Conservation (phyloP, 2,797 vertebrate genomes). For the Agapornis canus region DNA sequence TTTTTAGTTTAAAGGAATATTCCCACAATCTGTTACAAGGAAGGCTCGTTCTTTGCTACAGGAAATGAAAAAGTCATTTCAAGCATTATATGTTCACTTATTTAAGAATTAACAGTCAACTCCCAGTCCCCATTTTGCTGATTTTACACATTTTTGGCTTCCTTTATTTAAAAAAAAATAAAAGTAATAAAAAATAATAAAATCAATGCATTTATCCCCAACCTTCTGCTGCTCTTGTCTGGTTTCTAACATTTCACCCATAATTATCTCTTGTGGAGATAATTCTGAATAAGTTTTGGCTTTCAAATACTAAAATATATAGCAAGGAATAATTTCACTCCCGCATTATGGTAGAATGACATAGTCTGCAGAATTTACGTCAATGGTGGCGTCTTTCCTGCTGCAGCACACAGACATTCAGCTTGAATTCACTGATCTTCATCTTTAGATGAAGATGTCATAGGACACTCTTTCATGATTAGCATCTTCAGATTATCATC, state of each 20-base stretch:
- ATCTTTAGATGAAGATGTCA: not conserved
- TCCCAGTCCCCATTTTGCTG: not conserved
- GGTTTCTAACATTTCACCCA: not conserved
- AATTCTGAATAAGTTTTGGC: not conserved
- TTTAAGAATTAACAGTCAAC: not conserved
- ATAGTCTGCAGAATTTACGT: not conserved
- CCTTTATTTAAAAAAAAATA: not conserved
- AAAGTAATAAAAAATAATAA: not conserved
- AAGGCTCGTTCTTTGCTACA: not conserved
- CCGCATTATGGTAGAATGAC: not conserved
- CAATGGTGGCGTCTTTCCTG: not conserved
- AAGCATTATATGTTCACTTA: not conserved
- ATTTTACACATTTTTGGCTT: not conserved
- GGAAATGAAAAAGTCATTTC: not conserved
- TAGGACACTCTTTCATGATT: not conserved
- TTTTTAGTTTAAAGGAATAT: not conserved
- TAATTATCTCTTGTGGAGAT: not conserved
- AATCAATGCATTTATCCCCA: not conserved
- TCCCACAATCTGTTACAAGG: not conserved
- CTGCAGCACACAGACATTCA: not conserved
- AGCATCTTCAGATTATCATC: not conserved
- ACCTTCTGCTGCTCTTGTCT: not conserved
- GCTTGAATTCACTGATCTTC: not conserved
- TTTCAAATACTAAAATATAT: not conserved
- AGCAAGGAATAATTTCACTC: not conserved